Percentiles rank a stretch among this genome's conserved stretches.
These are phyloP conservation scores for Nymphicus hollandicus DNA, from an alignment of 2,113 vertebrate species.

Conservation along the genomic window DNA sequence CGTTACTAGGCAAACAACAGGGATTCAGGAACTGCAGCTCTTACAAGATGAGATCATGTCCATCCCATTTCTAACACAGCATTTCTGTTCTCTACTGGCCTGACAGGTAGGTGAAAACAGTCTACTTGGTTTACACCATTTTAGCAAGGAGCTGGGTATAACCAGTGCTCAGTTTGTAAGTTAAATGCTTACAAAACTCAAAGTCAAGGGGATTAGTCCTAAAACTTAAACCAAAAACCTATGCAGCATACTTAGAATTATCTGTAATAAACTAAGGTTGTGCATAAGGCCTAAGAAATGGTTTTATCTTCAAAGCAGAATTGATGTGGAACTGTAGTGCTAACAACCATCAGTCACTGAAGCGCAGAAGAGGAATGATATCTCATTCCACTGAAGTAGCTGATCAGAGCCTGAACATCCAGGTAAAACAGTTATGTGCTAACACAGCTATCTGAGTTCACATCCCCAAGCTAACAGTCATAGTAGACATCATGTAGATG, in stretches of 20 bases:
- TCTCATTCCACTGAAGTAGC: background rate
- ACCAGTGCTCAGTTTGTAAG: background rate
- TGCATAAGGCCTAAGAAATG: background rate
- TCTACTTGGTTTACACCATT: background rate
- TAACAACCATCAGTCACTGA: background rate
- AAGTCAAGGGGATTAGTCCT: background rate
- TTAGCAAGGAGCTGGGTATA: background rate
- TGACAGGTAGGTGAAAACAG: background rate
- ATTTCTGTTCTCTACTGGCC: background rate
- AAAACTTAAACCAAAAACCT: background rate
- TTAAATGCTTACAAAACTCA: background rate
- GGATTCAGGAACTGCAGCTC: background rate
- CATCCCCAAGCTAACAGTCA: background rate
- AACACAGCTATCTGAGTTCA: background rate
- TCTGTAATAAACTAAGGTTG: background rate
- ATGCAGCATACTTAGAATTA: background rate
- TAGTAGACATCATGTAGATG: background rate
- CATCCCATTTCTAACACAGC: background rate
- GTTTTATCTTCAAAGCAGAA: background rate
- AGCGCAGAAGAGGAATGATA: background rate
- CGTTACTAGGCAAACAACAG: background rate
- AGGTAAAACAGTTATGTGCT: background rate
- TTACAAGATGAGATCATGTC: background rate
- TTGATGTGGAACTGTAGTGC: background rate
- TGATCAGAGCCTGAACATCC: background rate